phyloP scores from a whole-genome alignment of 2,797 vertebrate genomes.

The Spondyliosoma cantharus region DNA sequence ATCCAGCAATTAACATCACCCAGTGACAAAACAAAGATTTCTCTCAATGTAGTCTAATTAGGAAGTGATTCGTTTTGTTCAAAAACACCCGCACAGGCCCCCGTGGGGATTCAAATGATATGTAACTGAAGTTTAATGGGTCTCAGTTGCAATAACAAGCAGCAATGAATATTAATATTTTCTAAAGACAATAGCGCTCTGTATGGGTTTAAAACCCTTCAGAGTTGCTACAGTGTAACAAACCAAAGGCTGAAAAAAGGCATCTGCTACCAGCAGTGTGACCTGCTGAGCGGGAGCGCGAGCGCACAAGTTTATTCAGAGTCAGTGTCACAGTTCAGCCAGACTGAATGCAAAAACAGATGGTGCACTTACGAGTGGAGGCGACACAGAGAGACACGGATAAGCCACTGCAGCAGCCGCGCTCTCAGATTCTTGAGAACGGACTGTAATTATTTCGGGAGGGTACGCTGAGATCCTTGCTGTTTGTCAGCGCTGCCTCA shows the following conservation, averaged over 20 bases:
- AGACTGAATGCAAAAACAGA: conserved; percentile 69
- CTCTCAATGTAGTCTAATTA: conserved; percentile 69
- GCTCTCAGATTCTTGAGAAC: conserved; percentile 38
- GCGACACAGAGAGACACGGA: conserved; percentile 68
- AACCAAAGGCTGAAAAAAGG: conserved; percentile 52
- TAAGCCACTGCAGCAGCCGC: conserved; percentile 60
- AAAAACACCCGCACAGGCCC: conserved; percentile 51
- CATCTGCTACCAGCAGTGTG: conserved; percentile 47
- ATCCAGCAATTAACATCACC: conserved; percentile 76
- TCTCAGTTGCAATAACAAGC: conserved; percentile 68
- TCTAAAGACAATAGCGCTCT: conserved; percentile 47
- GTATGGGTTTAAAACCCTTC: conserved; percentile 48
- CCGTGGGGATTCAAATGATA: conserved; percentile 65
- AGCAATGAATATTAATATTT: conserved; percentile 71
- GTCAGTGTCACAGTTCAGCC: conserved; percentile 64
- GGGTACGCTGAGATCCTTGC: conserved; percentile 62
- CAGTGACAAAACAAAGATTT: conserved; percentile 73
- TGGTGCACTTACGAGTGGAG: conserved; percentile 68
- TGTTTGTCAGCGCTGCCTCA: conserved; percentile 54
- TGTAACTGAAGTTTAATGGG: conserved; percentile 78
- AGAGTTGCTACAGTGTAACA: conserved; percentile 6
- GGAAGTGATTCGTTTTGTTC: conserved; percentile 66
- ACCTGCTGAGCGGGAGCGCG: conserved; percentile 62
- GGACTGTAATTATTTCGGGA: conserved; percentile 71
- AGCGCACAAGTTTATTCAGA: conserved; percentile 54